Evolutionary conservation across 2,888 invertebrate genomes (phyloP), one percentile per base, ranked within the genome.

Genomic region (Ophion costatus): DNA sequence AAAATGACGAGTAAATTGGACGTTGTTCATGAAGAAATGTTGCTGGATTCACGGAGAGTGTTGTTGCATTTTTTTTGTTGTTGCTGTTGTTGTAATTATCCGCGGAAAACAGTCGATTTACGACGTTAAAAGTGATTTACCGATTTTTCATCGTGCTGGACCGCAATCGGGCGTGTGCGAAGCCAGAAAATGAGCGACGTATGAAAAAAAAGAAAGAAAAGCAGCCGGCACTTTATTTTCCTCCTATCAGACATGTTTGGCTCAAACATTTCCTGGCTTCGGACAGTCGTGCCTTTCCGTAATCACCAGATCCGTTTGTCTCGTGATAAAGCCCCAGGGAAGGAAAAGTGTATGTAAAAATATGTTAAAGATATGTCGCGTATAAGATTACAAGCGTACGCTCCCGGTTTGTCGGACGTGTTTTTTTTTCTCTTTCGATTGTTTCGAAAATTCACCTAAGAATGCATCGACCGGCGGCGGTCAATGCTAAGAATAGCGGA

Each of bases 211-310:
- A 56, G n/a, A 51, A 69, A 29, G 4, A 29, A 29, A 29, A n/a
- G n/a, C 29, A 29, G 0, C 51, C 38, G 24, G 57, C 61, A 22
- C 20, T 51, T 33, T 67, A 1, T 10, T 17, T 29, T 10, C 17
- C 33, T 7, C 11, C 9, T 10, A 5, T 1, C 14, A 33, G 20
- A 42, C 63, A 22, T 3, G 20, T 73, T 73, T 64, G 14, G 17
- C 33, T 64, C 33, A 56, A 38, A 10, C 11, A 63, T 66, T 81
- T 81, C 69, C 74, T 69, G 84, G 84, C 81, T 84, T 77, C 81
- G 74, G 7, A 56, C 63, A 57, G 17, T 61, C 33, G 69, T 77
- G 69, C 84, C 56, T 77, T 80, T 33, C 67, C 69, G 70, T 57
- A 74, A 70, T 70, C 57, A 45, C 11, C 73, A 81, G 69, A 78